Conservation (phyloP, 2,113 vertebrate species). For the Crotalus horridus region DNA sequence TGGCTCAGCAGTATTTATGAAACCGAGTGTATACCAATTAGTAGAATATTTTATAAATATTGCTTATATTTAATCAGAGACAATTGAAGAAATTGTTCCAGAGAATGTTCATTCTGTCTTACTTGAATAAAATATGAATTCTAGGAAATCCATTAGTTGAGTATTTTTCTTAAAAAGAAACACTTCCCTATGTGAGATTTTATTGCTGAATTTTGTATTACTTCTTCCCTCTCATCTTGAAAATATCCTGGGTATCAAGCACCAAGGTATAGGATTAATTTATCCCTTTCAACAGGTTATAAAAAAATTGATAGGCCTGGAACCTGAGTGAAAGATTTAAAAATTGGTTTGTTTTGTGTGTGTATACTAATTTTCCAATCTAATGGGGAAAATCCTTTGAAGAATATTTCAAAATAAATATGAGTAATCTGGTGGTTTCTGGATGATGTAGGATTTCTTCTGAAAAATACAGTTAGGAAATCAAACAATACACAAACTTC, state of each 20-base stretch:
- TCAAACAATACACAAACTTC: background rate
- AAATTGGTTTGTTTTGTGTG: background rate
- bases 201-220: slow-evolving; percentile 7
- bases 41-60: background rate
- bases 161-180: background rate
- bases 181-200: background rate
- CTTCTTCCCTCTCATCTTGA: background rate
- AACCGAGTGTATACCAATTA: background rate
- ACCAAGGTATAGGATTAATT: background rate
- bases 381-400: background rate
- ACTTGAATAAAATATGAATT: background rate
- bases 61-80: background rate
- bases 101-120: background rate
- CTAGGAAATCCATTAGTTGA: background rate
- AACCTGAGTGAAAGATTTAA: background rate
- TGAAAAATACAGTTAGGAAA: slow-evolving; percentile 1
- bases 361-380: background rate
- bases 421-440: slow-evolving; percentile 7
- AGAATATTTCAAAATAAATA: background rate
- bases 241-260: background rate
- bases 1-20: background rate
- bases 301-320: background rate
- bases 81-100: background rate
- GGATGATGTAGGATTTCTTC: background rate
- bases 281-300: accelerated